Base-by-base conservation (phyloP, 53 echinoderm and acorn worm genomes). In the Crossaster papposus region DNA sequence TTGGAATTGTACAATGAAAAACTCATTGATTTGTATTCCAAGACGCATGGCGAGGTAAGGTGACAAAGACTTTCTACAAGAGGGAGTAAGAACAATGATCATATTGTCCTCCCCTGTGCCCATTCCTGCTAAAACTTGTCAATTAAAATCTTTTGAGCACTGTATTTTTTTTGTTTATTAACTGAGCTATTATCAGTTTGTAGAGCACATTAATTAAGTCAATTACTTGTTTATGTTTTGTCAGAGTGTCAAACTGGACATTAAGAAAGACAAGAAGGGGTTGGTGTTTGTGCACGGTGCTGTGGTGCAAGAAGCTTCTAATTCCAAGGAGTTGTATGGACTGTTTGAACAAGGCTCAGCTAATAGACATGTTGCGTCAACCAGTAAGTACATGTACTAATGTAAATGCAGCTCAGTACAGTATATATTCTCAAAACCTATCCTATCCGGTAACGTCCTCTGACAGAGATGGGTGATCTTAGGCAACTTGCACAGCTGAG, bases 181-280 rank as follows among this genome's bases (percentile, higher is more conserved):
- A 44, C 44, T 44, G 44, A 44, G 44, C 44, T 44, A 9, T 44
- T 44, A 5, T 44, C 44, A 44, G 44, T 44, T n/a, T 44, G 9
- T 44, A 44, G 44, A 44, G 44, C 44, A 9, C 0, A n/a, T n/a
- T n/a, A n/a, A n/a, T n/a, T n/a, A n/a, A 44, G 9, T 44, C 44
- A 9, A 7, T 44, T 1, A 44, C 44, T 9, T 44, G 44, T 44
- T 44, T 44, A n/a, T n/a, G n/a, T 90, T 64, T 37, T 84, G 79
- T 36, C 79, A 94, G 95, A 73, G 74, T 71, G 82, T 87, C 44
- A 91, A 92, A 78, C 89, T 97, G 70, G 97, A 97, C 81, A 97
- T 97, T 70, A 97, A 97, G 92, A 97, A 97, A 51, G 97, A 97
- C 75, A 95, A 96, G 89, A 97, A 97, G 70, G 97, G 97, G 4